These are phyloP conservation scores for Noctua comes DNA, from an alignment of 2,888 invertebrate genomes.

Conservation along the genomic window DNA sequence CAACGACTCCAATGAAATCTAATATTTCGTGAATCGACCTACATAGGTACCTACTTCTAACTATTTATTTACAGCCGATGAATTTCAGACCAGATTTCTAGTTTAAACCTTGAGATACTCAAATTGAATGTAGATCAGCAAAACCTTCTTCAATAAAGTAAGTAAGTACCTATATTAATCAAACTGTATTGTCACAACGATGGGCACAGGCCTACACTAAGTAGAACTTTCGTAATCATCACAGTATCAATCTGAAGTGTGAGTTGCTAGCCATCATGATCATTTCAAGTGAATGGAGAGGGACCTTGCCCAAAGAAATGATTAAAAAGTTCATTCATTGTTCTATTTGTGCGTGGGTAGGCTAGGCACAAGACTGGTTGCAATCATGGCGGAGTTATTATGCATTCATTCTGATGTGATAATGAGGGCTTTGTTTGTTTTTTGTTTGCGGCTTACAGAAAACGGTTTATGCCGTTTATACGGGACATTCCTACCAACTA, in stretches of 20 bases:
- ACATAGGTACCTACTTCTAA: background rate
- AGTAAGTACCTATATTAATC: slow-evolving; percentile 15
- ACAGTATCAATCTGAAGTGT: slow-evolving; percentile 8
- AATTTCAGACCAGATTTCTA: slow-evolving; percentile 43
- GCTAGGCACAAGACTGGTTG: slow-evolving; percentile 42
- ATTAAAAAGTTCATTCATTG: slow-evolving; percentile 61
- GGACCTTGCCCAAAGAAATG: slow-evolving; percentile 59
- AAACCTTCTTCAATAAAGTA: slow-evolving; percentile 6
- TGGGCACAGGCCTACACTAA: slow-evolving; percentile 10
- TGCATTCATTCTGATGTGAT: slow-evolving; percentile 55
- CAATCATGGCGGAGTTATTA: slow-evolving; percentile 45
- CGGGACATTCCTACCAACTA: background rate
- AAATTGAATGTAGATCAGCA: slow-evolving; percentile 4
- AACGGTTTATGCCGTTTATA: slow-evolving; percentile 24
- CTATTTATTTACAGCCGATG: background rate
- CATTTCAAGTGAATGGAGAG: slow-evolving; percentile 49
- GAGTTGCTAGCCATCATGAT: slow-evolving; percentile 34
- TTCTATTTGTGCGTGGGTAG: slow-evolving; percentile 56
- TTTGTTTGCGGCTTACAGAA: slow-evolving; percentile 33
- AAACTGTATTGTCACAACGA: slow-evolving; percentile 23
- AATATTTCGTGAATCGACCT: background rate
- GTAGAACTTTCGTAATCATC: slow-evolving; percentile 39
- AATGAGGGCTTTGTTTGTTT: slow-evolving; percentile 59
- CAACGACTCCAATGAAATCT: background rate
- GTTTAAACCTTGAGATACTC: slow-evolving; percentile 39